phyloP scores from a whole-genome alignment of 1,140 invertebrate genomes.

The Lordiphosa clarofinis region DNA sequence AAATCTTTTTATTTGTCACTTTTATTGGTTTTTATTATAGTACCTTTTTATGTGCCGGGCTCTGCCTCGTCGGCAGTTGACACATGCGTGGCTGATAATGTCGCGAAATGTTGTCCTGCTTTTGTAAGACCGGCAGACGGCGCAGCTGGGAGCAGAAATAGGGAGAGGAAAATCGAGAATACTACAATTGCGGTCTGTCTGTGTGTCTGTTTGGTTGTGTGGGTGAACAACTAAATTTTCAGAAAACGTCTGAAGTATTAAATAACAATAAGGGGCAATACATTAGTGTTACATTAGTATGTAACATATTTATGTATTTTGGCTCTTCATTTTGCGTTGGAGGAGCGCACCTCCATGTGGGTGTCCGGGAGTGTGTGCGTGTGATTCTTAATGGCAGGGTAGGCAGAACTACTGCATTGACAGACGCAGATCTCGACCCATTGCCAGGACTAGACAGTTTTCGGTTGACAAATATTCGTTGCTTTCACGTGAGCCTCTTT shows the following conservation, averaged over 20 bases:
- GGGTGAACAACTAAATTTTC: slow-evolving; percentile 61
- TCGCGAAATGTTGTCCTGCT: slow-evolving; percentile 40
- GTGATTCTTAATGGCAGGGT: slow-evolving; percentile 66
- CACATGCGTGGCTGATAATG: slow-evolving; percentile 72
- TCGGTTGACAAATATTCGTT: slow-evolving; percentile 46
- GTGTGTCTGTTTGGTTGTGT: slow-evolving; percentile 7
- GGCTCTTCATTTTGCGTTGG: slow-evolving; percentile 53
- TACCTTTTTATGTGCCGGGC: slow-evolving; percentile 50
- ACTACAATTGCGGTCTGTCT: slow-evolving; percentile 41
- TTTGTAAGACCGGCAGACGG: slow-evolving; percentile 38
- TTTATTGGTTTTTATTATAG: slow-evolving; percentile 77
- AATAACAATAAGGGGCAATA: slow-evolving; percentile 63
- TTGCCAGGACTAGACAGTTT: slow-evolving; percentile 48
- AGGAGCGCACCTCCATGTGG: slow-evolving; percentile 29
- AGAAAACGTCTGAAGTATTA: slow-evolving; percentile 68
- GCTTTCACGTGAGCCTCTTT: slow-evolving; percentile 23
- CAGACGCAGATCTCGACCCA: slow-evolving; percentile 28
- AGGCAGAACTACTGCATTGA: slow-evolving; percentile 44
- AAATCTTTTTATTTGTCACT: slow-evolving; percentile 77
- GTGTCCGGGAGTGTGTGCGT: slow-evolving; percentile 11
- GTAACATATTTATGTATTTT: slow-evolving; percentile 65
- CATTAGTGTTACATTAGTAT: slow-evolving; percentile 23
- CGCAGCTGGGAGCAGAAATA: slow-evolving; percentile 27
- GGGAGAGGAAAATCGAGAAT: slow-evolving; percentile 8
- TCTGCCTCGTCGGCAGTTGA: slow-evolving; percentile 45